phyloP scores from a whole-genome alignment of 2,797 vertebrate species.

The Sebastes taczanowskii region DNA sequence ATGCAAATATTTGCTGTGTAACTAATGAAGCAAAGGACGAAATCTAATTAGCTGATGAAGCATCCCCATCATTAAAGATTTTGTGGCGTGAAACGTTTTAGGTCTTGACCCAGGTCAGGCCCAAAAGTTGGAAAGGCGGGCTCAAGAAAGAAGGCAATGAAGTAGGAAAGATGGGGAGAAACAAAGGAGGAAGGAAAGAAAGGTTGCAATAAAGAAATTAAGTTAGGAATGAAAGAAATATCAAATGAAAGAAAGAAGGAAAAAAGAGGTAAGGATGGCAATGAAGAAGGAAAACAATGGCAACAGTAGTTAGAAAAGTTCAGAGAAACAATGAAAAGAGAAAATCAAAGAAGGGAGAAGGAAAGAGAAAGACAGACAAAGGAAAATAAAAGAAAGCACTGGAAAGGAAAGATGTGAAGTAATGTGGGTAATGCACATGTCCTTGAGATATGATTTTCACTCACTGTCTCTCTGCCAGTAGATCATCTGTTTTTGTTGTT shows the following conservation, averaged over 20 bases:
- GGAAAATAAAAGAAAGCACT: neutral
- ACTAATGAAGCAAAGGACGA: slow-evolving; percentile 24
- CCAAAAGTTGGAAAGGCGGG: neutral
- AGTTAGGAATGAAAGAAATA: neutral
- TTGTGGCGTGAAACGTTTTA: neutral
- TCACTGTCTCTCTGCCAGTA: neutral
- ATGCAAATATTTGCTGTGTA: slow-evolving; percentile 7
- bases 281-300: neutral
- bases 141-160: too few relatives aligned
- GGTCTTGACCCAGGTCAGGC: neutral
- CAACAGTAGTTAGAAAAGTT: neutral
- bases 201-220: neutral
- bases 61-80: slow-evolving; percentile 12
- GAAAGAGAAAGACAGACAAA: neutral
- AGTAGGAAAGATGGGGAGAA: neutral
- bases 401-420: neutral
- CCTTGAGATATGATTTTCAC: neutral
- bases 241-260: neutral
- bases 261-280: neutral
- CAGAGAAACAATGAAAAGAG: neutral
- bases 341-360: neutral
- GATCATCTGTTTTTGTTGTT: slow-evolving; percentile 30
- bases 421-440: neutral
- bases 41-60: slow-evolving; percentile 20
- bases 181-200: neutral